These are phyloP conservation scores for Apus apus DNA, from an alignment of 2,113 vertebrate genomes.

Conservation along the genomic window DNA sequence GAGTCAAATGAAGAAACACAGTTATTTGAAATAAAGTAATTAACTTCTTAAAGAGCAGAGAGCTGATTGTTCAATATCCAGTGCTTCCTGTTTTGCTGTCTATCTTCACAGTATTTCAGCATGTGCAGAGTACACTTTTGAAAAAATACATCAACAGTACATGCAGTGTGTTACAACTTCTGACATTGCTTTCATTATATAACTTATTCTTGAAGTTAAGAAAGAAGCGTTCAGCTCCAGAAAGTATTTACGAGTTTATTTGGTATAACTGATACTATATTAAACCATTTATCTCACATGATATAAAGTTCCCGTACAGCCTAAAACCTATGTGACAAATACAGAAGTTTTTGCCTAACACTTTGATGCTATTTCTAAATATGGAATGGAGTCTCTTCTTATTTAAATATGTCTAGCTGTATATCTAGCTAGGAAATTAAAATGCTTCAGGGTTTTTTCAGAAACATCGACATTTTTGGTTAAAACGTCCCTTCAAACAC, in stretches of 20 bases:
- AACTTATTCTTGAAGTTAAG: not conserved
- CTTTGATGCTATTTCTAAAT: not conserved
- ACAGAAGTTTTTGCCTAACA: not conserved
- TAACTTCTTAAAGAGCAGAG: not conserved
- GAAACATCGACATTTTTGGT: constrained; percentile 9
- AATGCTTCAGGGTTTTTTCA: not conserved
- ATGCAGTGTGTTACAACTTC: not conserved
- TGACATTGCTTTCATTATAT: not conserved
- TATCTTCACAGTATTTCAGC: not conserved
- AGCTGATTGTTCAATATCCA: not conserved
- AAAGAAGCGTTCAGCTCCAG: not conserved
- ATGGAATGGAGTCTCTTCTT: not conserved
- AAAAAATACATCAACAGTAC: not conserved
- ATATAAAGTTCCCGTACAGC: not conserved
- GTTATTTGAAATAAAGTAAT: not conserved
- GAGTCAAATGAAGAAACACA: not conserved
- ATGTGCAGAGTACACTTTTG: not conserved
- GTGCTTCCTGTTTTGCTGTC: not conserved
- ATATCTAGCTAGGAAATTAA: not conserved
- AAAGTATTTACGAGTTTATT: not conserved
- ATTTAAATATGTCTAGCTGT: not conserved
- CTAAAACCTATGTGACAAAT: not conserved
- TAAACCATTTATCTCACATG: not conserved
- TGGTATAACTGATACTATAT: not conserved
- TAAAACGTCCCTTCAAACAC: constrained; percentile 38